A percentile compares a stretch with the other conserved stretches of the same genome.
These are phyloP conservation scores for Callorhinus ursinus DNA, from an alignment of 2,113 vertebrate genomes.

Conservation along the genomic window DNA sequence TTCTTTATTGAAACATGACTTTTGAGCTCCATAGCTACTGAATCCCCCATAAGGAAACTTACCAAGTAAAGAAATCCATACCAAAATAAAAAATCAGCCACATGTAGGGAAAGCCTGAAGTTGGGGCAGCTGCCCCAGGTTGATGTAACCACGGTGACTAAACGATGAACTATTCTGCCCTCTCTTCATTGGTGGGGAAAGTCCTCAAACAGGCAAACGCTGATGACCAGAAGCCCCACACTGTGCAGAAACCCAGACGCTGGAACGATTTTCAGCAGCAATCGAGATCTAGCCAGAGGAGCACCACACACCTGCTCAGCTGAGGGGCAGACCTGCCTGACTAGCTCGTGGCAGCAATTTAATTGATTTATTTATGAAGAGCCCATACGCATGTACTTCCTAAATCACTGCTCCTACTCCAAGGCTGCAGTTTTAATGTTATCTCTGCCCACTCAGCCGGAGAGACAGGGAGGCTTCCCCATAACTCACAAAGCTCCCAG, in stretches of 20 bases:
- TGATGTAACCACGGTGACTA: not conserved
- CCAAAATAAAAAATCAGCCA: not conserved
- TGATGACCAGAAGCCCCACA: not conserved
- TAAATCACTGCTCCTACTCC: constrained; percentile 59
- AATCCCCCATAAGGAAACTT: not conserved
- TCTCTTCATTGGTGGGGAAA: not conserved
- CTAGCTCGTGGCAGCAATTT: constrained; percentile 45
- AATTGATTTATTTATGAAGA: constrained; percentile 69
- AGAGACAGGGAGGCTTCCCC: constrained; percentile 55
- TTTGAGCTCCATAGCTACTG: not conserved
- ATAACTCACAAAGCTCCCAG: constrained; percentile 53
- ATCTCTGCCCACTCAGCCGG: constrained; percentile 65
- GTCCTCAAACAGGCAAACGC: not conserved
- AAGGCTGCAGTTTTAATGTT: constrained; percentile 65
- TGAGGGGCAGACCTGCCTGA: not conserved
- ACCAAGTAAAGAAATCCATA: not conserved
- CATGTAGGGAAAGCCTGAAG: not conserved
- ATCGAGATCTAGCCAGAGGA: not conserved
- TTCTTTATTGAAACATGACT: not conserved
- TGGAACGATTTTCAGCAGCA: not conserved
- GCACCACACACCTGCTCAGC: not conserved
- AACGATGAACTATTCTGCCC: not conserved
- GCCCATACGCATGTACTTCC: constrained; percentile 35
- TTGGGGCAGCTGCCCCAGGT: too few species aligned
- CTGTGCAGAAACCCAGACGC: not conserved